phyloP scores from a whole-genome alignment of 2,888 invertebrate species.

The Pimpla rufipes region DNA sequence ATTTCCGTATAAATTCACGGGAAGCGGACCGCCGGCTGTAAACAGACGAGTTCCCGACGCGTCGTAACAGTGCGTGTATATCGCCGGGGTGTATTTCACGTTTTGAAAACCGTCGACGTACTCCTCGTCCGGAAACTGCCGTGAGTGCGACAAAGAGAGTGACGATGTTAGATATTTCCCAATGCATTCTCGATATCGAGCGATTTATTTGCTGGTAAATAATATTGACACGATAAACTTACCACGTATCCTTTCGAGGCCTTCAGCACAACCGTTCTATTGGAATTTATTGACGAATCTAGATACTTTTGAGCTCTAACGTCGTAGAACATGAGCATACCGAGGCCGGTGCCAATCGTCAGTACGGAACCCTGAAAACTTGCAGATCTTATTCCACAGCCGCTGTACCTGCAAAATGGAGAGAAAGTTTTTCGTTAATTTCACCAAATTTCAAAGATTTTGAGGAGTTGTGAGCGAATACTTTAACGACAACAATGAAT shows the following conservation, averaged over 20 bases:
- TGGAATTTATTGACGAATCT: constrained; percentile 95
- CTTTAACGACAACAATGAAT: too few relatives aligned
- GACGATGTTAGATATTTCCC: not conserved
- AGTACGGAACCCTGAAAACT: constrained; percentile 96
- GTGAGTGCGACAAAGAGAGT: constrained; percentile 40
- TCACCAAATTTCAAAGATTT: too few relatives aligned
- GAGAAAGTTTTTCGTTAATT: not conserved
- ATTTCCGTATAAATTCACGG: constrained; percentile 96
- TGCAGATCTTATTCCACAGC: constrained; percentile 96
- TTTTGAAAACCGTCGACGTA: constrained; percentile 94
- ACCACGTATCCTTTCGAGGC: constrained; percentile 96
- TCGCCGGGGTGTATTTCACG: constrained; percentile 95
- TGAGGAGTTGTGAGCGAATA: too few relatives aligned
- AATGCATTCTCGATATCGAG: not conserved
- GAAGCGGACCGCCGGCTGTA: constrained; percentile 97
- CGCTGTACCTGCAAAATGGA: constrained; percentile 92
- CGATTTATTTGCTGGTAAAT: not conserved
- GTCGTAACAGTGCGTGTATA: constrained; percentile 98
- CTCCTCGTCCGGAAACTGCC: constrained; percentile 93
- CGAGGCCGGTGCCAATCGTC: constrained; percentile 97
- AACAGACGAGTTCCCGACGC: constrained; percentile 96
- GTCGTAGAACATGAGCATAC: constrained; percentile 97
- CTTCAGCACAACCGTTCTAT: constrained; percentile 94
- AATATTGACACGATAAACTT: constrained; percentile 80
- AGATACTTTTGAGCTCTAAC: constrained; percentile 96